Evolutionary conservation across 2,797 vertebrate genomes (phyloP).

Genomic region (Sciurus carolinensis): DNA sequence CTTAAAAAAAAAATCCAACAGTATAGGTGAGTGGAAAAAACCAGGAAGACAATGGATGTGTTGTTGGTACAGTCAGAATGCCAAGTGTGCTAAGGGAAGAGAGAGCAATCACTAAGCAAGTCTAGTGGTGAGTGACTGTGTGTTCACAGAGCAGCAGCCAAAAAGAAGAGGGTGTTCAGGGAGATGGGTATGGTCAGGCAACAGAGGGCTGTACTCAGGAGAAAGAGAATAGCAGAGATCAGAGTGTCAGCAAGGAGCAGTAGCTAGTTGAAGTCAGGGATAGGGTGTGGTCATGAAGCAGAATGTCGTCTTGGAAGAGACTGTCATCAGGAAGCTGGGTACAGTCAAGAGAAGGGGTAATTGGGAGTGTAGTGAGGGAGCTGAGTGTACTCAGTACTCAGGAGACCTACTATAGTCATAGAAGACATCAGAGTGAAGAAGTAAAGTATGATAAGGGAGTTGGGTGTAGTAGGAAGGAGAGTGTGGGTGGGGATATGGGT

Average conservation of each 20-base stretch:
- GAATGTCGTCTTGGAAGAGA: background rate
- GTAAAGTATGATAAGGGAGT: rapidly evolving
- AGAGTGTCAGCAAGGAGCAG: too few relatives aligned
- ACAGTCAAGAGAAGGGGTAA: too few relatives aligned
- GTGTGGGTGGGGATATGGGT: background rate
- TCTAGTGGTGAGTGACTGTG: background rate
- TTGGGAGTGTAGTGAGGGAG: background rate
- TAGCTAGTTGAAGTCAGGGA: background rate
- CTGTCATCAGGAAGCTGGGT: background rate
- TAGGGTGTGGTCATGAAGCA: background rate
- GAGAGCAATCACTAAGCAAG: too few relatives aligned
- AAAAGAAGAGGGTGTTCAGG: background rate
- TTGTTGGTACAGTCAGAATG: background rate
- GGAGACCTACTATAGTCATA: background rate
- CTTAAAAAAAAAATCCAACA: background rate
- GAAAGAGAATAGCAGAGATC: background rate
- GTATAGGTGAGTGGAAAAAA: too few relatives aligned
- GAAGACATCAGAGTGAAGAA: background rate
- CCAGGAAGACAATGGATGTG: background rate
- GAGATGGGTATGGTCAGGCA: background rate
- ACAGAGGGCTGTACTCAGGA: background rate
- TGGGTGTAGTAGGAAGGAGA: background rate
- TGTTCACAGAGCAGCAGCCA: background rate
- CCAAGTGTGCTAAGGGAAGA: background rate
- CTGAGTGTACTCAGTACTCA: background rate